These are phyloP conservation scores for Amiota minor DNA, from an alignment of 2,888 invertebrate species.

Conservation along the genomic window DNA sequence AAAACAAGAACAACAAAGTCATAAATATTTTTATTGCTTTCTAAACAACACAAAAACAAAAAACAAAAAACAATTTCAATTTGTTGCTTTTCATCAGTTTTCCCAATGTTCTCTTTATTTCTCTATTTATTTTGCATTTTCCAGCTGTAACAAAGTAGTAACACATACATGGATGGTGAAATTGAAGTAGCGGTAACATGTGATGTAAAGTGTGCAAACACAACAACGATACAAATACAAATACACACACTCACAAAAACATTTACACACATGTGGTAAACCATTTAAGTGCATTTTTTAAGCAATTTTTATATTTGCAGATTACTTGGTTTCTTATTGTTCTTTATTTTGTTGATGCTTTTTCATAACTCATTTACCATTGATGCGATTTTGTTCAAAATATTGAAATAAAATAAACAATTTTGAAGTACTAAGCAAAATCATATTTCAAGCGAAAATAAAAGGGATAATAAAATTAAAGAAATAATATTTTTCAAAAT, in stretches of 20 bases:
- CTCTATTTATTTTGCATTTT: background rate
- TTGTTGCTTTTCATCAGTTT: background rate
- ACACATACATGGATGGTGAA: background rate
- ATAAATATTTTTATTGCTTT: slow-evolving; percentile 24
- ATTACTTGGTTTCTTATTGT: background rate
- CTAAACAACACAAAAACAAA: background rate
- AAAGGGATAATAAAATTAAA: too few species aligned
- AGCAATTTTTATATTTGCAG: background rate
- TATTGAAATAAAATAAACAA: too few species aligned
- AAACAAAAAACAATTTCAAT: slow-evolving; percentile 9
- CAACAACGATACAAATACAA: background rate
- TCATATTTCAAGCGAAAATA: too few species aligned
- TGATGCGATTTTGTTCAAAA: too few species aligned
- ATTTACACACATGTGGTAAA: background rate
- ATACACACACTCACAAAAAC: background rate
- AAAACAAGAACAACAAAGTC: background rate
- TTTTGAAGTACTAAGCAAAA: too few species aligned
- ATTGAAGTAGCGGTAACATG: slow-evolving; percentile 16
- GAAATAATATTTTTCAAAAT: too few species aligned
- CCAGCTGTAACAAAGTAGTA: background rate
- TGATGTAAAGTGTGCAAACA: slow-evolving; percentile 1
- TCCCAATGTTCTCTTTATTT: background rate
- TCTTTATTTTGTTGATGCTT: background rate
- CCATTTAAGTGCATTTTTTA: background rate
- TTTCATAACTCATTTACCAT: too few species aligned